Evolutionary conservation across 2,888 invertebrate genomes (phyloP).

Genomic region (Spodoptera picta): DNA sequence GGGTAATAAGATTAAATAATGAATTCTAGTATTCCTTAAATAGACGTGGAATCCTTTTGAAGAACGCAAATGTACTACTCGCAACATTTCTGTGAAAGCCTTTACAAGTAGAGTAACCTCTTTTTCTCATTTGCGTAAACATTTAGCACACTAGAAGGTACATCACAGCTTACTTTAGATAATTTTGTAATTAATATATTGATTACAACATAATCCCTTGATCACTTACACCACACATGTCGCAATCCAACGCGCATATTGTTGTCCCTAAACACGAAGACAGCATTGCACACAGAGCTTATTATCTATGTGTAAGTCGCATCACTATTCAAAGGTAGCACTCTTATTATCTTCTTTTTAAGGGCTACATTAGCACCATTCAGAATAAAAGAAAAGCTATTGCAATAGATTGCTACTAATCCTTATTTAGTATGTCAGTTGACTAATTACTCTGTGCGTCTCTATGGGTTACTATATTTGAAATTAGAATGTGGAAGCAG

Average conservation of each 20-base stretch:
- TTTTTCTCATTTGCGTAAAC: constrained; percentile 16
- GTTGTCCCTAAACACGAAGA: constrained; percentile 58
- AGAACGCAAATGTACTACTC: background rate
- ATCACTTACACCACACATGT: constrained; percentile 53
- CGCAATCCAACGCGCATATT: constrained; percentile 65
- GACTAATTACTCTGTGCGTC: constrained; percentile 2
- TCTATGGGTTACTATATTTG: constrained; percentile 13
- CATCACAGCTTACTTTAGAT: background rate
- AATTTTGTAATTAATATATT: background rate
- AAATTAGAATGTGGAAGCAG: constrained; percentile 17
- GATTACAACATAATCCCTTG: constrained; percentile 1
- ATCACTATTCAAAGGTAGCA: constrained; percentile 36
- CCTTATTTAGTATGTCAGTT: constrained; percentile 30
- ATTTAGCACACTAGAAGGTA: too few species aligned
- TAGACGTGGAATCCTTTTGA: constrained; percentile 23
- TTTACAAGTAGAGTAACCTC: constrained; percentile 14
- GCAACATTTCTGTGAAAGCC: constrained; percentile 41
- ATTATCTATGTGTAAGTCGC: constrained; percentile 41
- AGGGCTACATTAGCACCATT: constrained; percentile 42
- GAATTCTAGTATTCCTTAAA: constrained; percentile 15
- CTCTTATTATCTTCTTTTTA: constrained; percentile 42
- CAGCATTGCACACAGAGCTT: constrained; percentile 48
- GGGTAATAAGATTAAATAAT: constrained; percentile 25
- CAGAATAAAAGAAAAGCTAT: constrained; percentile 23
- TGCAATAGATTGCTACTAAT: constrained; percentile 40